Percentiles rank a stretch among this genome's conserved stretches.
These are phyloP conservation scores for Galerucella calmariensis DNA, from an alignment of 2,888 invertebrate species.

Conservation along the genomic window DNA sequence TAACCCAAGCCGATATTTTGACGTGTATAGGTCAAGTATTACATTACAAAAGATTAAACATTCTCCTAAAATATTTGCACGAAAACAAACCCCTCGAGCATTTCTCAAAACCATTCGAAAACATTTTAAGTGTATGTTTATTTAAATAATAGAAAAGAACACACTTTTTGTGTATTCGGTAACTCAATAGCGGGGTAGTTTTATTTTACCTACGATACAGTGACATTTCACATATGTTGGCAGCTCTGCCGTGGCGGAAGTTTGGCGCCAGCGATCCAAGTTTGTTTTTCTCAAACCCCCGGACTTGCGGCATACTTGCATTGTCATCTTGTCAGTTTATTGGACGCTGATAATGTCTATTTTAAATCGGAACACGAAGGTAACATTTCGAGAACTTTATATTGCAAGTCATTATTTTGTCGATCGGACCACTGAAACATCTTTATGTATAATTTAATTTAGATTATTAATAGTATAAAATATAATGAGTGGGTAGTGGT, in stretches of 20 bases:
- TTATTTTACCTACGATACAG: conserved; percentile 51
- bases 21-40: conserved; percentile 47
- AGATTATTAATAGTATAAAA: background rate
- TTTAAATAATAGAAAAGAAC: conserved; percentile 64
- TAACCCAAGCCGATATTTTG: conserved; percentile 34
- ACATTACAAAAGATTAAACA: conserved; percentile 49
- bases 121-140: conserved; percentile 64
- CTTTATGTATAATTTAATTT: conserved; percentile 8
- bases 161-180: conserved; percentile 61
- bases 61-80: conserved; percentile 56
- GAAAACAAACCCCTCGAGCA: conserved; percentile 52
- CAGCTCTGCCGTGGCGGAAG: conserved; percentile 61
- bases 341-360: conserved; percentile 47
- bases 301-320: conserved; percentile 49
- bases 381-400: conserved; percentile 28
- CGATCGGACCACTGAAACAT: background rate
- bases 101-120: conserved; percentile 61
- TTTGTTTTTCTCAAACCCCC: conserved; percentile 62
- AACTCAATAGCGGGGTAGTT: conserved; percentile 59
- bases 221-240: conserved; percentile 61
- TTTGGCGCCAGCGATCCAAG: conserved; percentile 61
- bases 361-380: conserved; percentile 38
- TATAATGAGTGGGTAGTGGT: too few relatives aligned
- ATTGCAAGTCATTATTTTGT: conserved; percentile 24
- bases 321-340: conserved; percentile 55